Base-by-base conservation (phyloP, 2,888 invertebrate genomes). In the Chaitophorus viminalis region DNA sequence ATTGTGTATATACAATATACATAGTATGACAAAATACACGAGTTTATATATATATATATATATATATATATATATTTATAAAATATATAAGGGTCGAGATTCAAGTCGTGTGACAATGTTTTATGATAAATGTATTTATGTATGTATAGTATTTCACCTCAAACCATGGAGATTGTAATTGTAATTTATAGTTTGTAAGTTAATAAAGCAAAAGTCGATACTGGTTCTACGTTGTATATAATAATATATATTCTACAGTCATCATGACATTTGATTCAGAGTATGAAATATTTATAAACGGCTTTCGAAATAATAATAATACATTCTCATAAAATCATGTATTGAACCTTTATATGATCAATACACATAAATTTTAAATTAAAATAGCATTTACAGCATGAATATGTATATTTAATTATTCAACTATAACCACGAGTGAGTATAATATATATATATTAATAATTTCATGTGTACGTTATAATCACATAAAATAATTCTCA, bases 131-230 rank as follows among this genome's bases (percentile, higher is more conserved):
- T 68, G 31, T n/a, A 36, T 75, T n/a, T 36, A 77, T 68, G 31
- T n/a, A 36, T 75, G 33, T 36, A 54, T 18, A 29, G 36, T 83
- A 60, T 83, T 75, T 83, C 39, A 75, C 60, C 39, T 83, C 60
- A 65, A 75, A 83, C 75, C 25, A 9, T 74, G 31, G 33, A 76
- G 68, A 76, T 68, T 76, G 68, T 85, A 85, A 85, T 85, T 85
- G 84, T 85, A 85, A 85, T 85, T 85, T 85, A 85, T 85, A 33
- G 84, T 77, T 33, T 33, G 39, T 18, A 18, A 74, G 82, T 75
- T 83, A 83, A 75, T 83, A 82, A 82, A 82, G 82, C 54, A 82
- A 82, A 75, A 83, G 74, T 83, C 83, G 75, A 83, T 83, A 83
- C 82, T 70, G 52, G 82, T 82, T 82, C 3, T 72, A 82, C 29